These are phyloP conservation scores for Maconellicoccus hirsutus DNA, from an alignment of 1,140 invertebrate genomes.

Conservation along the genomic window DNA sequence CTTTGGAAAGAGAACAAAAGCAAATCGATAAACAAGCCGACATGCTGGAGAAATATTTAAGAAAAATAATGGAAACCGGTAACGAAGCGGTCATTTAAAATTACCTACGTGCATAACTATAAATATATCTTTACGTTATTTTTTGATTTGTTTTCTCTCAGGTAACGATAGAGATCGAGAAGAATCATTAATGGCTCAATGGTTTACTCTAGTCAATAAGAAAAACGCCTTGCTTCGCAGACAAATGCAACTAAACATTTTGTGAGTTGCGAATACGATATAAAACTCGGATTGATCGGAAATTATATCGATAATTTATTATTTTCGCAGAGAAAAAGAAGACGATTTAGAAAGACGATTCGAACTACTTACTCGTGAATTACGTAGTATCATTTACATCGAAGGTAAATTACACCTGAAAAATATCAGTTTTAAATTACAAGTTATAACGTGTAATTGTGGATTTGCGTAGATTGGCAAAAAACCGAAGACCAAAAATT, in stretches of 20 bases:
- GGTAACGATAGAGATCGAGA: conserved; percentile 48
- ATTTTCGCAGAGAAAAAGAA: conserved; percentile 71
- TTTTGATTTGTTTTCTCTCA: conserved; percentile 29
- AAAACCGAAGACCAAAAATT: conserved; percentile 82
- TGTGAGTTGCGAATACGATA: too few relatives aligned
- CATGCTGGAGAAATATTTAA: conserved; percentile 72
- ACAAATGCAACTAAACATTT: conserved; percentile 90
- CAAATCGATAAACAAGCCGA: conserved; percentile 84
- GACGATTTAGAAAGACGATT: conserved; percentile 80
- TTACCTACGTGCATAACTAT: conserved; percentile 22
- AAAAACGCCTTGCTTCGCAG: conserved; percentile 85
- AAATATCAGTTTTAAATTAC: neutral
- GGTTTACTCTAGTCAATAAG: conserved; percentile 93
- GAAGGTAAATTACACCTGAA: conserved; percentile 51
- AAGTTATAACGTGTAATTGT: neutral
- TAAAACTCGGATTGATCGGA: too few relatives aligned
- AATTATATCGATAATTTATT: conserved; percentile 21
- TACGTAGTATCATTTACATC: conserved; percentile 73
- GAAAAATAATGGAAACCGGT: conserved; percentile 70
- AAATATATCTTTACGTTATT: too few relatives aligned
- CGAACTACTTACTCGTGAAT: conserved; percentile 74
- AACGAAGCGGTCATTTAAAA: too few relatives aligned
- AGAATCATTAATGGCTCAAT: conserved; percentile 77
- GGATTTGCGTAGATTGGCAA: conserved; percentile 55
- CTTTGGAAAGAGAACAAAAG: conserved; percentile 76